Evolutionary conservation across 2,797 vertebrate genomes (phyloP).

Genomic region (Etheostoma perlongum): DNA sequence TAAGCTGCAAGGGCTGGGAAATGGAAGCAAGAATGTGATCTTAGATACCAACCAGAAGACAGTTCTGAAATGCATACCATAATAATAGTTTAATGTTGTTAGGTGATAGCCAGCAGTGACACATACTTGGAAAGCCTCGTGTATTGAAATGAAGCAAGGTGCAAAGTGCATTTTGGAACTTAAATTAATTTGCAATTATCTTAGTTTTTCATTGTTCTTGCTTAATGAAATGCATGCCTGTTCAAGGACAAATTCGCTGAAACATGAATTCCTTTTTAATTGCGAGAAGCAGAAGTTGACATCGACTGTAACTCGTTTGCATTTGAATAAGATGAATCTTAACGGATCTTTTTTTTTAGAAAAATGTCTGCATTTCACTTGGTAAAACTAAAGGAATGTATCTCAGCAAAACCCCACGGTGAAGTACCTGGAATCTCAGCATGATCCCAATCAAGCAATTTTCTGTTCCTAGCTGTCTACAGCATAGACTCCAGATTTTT

Average conservation of each 20-base stretch:
- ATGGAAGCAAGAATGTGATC: not conserved
- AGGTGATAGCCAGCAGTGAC: not conserved
- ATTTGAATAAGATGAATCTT: not conserved
- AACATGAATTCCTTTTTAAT: no score
- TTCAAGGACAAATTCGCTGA: no score
- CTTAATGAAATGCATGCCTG: not conserved
- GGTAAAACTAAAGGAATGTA: not conserved
- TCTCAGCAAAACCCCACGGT: not conserved
- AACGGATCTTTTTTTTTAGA: no score
- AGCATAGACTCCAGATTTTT: not conserved
- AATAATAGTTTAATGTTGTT: no score
- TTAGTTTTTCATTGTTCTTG: not conserved
- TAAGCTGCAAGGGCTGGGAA: not conserved
- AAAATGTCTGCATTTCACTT: not conserved
- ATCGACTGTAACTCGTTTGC: not conserved
- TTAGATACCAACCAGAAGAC: not conserved
- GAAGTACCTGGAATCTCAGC: not conserved
- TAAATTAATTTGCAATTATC: not conserved
- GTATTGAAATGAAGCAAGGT: no score
- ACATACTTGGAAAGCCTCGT: no score
- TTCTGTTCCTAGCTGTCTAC: not conserved
- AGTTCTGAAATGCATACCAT: not conserved
- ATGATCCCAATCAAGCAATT: conserved; percentile 14
- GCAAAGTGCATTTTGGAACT: conserved; percentile 2
- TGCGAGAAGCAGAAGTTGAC: not conserved